Base-by-base conservation (phyloP, 2,888 invertebrate species). In the Spialia ferax region DNA sequence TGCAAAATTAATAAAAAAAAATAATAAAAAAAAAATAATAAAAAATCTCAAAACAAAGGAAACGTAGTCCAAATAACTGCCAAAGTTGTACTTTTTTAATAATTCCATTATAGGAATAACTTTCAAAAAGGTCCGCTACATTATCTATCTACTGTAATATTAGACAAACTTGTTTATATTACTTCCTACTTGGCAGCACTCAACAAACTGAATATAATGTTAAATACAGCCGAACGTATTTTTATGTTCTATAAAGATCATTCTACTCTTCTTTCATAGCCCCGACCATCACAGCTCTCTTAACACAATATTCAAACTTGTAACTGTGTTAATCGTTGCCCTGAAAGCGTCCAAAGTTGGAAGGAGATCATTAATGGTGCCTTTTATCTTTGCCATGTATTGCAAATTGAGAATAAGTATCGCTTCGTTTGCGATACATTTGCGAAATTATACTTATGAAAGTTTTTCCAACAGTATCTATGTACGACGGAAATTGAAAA, bases 221-320 rank as follows among this genome's bases (percentile, higher is more conserved):
- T 18, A 50, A 50, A 50, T 50, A 48, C 10, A 10, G 15, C 11
- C 2, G 18, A 20, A 48, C 18, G 45, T 45, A 11, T 23, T 29
- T n/a, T n/a, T 60, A 22, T 60, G 13, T 4, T 10, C 29, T 29
- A 15, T 13, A 23, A 13, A 52, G 13, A 26, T 15, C 15, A 15
- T 29, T 11, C 4, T 35, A 79, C 72, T 75, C 78, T 79, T 83
- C 84, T 85, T 87, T 81, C 82, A 84, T 79, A 77, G 79, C 72
- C 82, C 77, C 79, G 75, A 80, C 83, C 81, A 83, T 86, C 78
- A 54, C 42, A 2, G 52, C 59, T 60, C 60, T 65, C 42, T 15
- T 67, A 67, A 67, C 42, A 22, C 55, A 61, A 61, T 67, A 61
- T 67, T 61, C 13, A 35, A 66, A 67, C 55, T 67, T 11, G 22